Evolutionary conservation across 2,113 vertebrate species (phyloP).

Genomic region (Hippolais icterina): DNA sequence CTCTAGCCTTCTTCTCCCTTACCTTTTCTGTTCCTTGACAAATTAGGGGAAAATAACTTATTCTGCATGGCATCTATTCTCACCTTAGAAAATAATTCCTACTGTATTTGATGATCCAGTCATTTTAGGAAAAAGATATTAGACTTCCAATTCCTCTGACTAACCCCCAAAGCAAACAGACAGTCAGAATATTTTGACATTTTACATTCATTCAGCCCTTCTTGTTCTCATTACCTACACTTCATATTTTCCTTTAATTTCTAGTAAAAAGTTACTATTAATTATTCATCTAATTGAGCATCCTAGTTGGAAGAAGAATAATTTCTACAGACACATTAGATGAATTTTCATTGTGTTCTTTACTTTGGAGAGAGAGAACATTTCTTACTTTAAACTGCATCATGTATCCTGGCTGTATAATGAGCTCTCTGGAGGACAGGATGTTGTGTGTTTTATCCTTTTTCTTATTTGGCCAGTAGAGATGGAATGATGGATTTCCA

Average conservation of each 20-base stretch:
- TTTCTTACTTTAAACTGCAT: slow-evolving; percentile 94
- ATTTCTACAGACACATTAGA: neutral
- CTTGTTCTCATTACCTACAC: neutral
- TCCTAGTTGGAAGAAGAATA: neutral
- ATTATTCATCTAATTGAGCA: slow-evolving; percentile 1
- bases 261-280: neutral
- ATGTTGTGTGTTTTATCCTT: slow-evolving; percentile 93
- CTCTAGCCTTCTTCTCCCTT: neutral
- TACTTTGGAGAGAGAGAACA: neutral
- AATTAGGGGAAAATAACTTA: neutral
- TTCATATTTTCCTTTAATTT: neutral
- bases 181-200: neutral
- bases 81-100: neutral
- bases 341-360: neutral
- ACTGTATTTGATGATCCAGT: neutral
- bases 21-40: neutral
- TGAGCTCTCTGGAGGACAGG: slow-evolving; percentile 93
- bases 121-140: neutral
- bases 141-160: neutral
- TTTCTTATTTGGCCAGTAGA: slow-evolving; percentile 99
- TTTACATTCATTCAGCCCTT: neutral
- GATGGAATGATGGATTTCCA: slow-evolving; percentile 97
- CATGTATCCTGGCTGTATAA: slow-evolving; percentile 97
- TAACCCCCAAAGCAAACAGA: neutral
- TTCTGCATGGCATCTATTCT: neutral